Conservation (phyloP, 2,888 invertebrate species). For the Chaetoderma sp. region DNA sequence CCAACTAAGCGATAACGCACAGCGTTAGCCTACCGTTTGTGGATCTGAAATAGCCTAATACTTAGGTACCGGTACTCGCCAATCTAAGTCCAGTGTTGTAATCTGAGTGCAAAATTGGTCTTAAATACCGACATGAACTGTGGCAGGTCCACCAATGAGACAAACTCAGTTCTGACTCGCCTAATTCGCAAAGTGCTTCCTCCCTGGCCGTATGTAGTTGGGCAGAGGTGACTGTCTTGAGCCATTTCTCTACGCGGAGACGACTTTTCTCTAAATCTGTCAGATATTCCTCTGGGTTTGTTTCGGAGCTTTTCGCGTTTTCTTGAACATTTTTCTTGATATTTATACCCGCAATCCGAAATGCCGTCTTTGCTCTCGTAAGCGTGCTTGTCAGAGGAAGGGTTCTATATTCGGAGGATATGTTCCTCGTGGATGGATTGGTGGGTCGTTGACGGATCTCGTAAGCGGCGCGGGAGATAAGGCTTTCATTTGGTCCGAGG, state of each 20-base stretch:
- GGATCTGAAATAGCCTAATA: too few species aligned
- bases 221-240: neutral
- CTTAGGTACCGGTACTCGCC: too few species aligned
- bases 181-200: neutral
- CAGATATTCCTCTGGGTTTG: neutral
- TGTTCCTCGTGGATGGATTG: neutral
- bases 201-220: neutral
- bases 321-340: neutral
- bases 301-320: too few species aligned
- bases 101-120: too few species aligned
- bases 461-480: neutral
- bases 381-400: too few species aligned
- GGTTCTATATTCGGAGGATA: neutral
- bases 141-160: neutral
- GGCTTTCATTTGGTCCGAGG: neutral
- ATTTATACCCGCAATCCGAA: neutral
- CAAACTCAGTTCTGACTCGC: neutral
- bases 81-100: too few species aligned
- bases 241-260: neutral
- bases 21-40: too few species aligned
- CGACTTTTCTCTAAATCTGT: neutral
- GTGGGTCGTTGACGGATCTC: neutral
- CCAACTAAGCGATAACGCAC: too few species aligned
- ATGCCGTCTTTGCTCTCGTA: neutral
- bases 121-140: neutral